Conservation (phyloP, 1,140 invertebrate genomes). For the Sinella curviseta region DNA sequence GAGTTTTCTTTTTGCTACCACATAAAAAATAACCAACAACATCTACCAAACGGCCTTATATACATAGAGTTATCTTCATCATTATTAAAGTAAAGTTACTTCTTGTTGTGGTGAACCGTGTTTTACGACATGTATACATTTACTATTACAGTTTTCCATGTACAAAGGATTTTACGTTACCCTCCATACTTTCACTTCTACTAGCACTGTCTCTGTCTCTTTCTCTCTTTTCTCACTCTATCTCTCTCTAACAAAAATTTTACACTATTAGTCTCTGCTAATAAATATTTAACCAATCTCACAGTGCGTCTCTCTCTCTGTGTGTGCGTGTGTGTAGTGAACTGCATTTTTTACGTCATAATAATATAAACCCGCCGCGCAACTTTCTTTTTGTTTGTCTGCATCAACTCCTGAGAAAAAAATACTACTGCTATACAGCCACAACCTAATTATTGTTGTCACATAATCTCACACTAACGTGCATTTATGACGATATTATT, state of each 20-base stretch:
- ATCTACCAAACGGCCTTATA: constrained; percentile 9
- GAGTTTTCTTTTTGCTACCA: background rate
- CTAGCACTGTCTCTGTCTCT: background rate
- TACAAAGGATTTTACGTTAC: background rate
- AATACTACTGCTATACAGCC: too few species aligned
- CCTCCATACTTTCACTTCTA: constrained; percentile 3
- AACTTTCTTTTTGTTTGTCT: too few species aligned
- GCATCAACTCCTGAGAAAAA: too few species aligned
- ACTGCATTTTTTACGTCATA: too few species aligned
- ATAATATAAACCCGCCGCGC: too few species aligned
- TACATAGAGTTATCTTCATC: background rate
- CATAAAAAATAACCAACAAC: background rate
- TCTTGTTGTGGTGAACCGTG: background rate
- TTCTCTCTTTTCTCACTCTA: background rate
- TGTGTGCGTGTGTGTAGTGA: too few species aligned
- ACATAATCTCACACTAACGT: background rate
- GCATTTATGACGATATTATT: too few species aligned
- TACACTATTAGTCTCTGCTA: too few species aligned
- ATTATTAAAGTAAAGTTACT: too few species aligned
- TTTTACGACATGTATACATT: background rate
- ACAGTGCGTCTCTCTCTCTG: too few species aligned
- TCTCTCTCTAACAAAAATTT: background rate
- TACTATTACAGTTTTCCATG: background rate
- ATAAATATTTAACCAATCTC: too few species aligned
- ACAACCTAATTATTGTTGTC: background rate